Evolutionary conservation across 2,797 vertebrate species (phyloP), one percentile per base, ranked within the genome.

Genomic region (Crenuchus spilurus): DNA sequence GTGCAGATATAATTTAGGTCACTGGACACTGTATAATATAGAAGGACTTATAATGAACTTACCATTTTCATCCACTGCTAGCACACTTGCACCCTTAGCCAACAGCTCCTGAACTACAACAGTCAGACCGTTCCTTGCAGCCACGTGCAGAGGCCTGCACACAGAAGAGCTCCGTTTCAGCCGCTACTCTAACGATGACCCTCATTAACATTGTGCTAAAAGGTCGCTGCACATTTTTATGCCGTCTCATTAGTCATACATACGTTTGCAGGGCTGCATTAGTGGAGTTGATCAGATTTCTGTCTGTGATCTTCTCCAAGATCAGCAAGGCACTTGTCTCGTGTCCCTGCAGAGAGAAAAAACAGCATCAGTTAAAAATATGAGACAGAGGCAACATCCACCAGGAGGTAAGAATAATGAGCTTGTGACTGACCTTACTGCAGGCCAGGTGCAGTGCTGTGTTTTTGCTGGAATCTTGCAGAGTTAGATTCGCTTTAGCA

Each of bases 311-410:
- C 93, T 97, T 99, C 92, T 99, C 97, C 92, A 99, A 89, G 92
- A 99, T 98, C 94, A 99, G 96, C 96, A 99, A 98, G 96, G 96
- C 97, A 99, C 97, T 98, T 92, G 95, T 98, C 96, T 99, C 97
- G 94, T 99, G 96, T 91, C 97, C 97, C 97, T 99, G 73, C 2
- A 84, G 72, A 84, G 87, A 74, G 16, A 77, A 71, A 65, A 60
- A 46, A 16, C 0, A 46, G 30, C 28, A 33, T 62, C 8, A 33
- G 33, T 6, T 1, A 55, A n/a, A n/a, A n/a, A n/a, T n/a, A n/a
- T n/a, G n/a, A n/a, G n/a, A n/a, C n/a, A n/a, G n/a, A n/a, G n/a
- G n/a, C n/a, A n/a, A n/a, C n/a, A n/a, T n/a, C n/a, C n/a, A n/a
- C 11, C 28, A 48, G 20, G 31, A 58, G 2, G 2, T 24, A 18